Percentiles rank a stretch among this genome's conserved stretches.
Conservation (phyloP, 2,113 vertebrate genomes). For the Falco punctatus region DNA sequence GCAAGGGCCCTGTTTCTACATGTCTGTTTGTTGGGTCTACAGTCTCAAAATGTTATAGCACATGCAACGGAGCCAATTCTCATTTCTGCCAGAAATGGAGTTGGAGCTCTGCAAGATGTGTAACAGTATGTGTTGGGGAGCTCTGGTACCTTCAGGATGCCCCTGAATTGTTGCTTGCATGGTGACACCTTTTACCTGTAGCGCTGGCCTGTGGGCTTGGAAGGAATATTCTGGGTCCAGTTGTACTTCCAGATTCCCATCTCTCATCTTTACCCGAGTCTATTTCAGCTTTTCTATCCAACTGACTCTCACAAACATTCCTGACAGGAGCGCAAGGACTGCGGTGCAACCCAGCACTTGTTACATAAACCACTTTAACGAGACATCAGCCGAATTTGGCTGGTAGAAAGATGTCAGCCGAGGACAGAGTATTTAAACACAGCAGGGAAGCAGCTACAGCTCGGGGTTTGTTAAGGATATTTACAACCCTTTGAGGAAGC, state of each 20-base stretch:
- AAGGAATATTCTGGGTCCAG: not conserved
- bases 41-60: not conserved
- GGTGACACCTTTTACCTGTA: not conserved
- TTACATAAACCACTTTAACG: conserved; percentile 47
- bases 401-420: not conserved
- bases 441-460: not conserved
- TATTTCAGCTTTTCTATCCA: not conserved
- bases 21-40: not conserved
- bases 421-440: conserved; percentile 12
- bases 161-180: not conserved
- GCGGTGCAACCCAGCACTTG: not conserved
- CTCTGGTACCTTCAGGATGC: not conserved
- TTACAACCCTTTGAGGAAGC: conserved; percentile 67
- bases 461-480: not conserved
- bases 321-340: not conserved
- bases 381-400: not conserved
- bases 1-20: not conserved
- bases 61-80: not conserved
- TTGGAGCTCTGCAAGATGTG: not conserved
- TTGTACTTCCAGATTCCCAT: not conserved
- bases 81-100: not conserved
- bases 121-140: not conserved
- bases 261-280: not conserved
- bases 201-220: not conserved
- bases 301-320: not conserved